Percentiles rank a stretch among this genome's conserved stretches.
These are phyloP conservation scores for Saturnia japonica DNA, from an alignment of 2,888 invertebrate species.

Conservation along the genomic window DNA sequence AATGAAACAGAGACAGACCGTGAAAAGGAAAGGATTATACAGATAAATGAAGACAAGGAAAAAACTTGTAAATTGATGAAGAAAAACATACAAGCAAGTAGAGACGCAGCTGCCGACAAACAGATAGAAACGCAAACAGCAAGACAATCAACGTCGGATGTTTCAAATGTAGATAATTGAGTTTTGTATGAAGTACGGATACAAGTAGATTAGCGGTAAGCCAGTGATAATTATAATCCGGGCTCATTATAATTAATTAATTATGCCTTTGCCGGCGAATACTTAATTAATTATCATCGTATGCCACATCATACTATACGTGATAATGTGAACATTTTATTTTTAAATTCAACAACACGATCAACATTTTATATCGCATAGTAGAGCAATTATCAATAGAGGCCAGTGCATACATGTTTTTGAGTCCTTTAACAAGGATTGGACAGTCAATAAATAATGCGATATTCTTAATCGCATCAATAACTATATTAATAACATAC, in stretches of 20 bases:
- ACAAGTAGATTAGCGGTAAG: neutral
- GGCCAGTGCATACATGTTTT: neutral
- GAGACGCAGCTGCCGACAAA: neutral
- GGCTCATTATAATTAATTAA: neutral
- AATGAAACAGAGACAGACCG: no score
- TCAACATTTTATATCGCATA: no score
- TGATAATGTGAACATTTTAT: neutral
- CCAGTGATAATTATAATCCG: neutral
- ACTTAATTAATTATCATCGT: slow-evolving; percentile 1
- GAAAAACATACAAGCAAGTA: neutral
- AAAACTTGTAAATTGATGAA: no score
- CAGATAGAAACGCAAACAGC: neutral
- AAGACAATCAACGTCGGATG: neutral
- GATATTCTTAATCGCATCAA: no score
- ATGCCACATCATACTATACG: neutral
- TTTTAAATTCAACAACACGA: neutral
- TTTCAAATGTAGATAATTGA: neutral
- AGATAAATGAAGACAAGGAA: neutral
- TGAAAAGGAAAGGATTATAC: neutral
- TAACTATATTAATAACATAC: no score
- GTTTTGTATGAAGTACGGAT: neutral
- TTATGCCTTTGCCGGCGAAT: neutral
- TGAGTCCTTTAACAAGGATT: neutral
- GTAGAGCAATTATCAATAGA: no score
- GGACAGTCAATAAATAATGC: no score